Evolutionary conservation across 2,888 invertebrate genomes (phyloP), one percentile per base, ranked within the genome.

Genomic region (Hybos culiciformis): DNA sequence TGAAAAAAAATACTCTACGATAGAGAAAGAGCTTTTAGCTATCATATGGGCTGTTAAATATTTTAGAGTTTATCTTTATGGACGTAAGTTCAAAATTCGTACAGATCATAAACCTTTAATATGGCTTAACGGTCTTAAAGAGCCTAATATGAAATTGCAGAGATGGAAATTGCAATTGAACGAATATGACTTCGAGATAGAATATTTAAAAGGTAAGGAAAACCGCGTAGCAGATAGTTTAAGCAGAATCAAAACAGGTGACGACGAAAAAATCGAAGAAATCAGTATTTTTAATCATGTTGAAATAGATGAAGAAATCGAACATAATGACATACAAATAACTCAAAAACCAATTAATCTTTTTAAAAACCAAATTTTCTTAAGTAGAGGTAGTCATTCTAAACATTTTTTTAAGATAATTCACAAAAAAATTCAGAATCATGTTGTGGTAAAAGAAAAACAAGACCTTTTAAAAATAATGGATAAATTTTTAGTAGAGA

Each of bases 21-120:
- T 41, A 7, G 43, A 45, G 37, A 48, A 43, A 23, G 33, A 43
- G 11, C 24, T 41, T 24, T 18, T 41, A 2, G 32, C 23, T 3
- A 40, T 23, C 14, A 15, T 40, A 4, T 40, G 40, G 40, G 3
- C 40, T 2, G 32, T 40, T 12, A 40, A 40, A 2, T 32, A 40
- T n/a, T n/a, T n/a, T n/a, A n/a, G n/a, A n/a, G n/a, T n/a, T n/a
- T n/a, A n/a, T n/a, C n/a, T n/a, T n/a, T n/a, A n/a, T n/a, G n/a
- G n/a, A n/a, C n/a, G n/a, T n/a, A n/a, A n/a, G n/a, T n/a, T n/a
- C n/a, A n/a, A n/a, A n/a, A n/a, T n/a, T n/a, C n/a, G n/a, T n/a
- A n/a, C n/a, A n/a, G n/a, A n/a, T n/a, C n/a, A n/a, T n/a, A n/a
- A n/a, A n/a, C n/a, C n/a, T n/a, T n/a, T n/a, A n/a, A n/a, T n/a